Percentiles rank a stretch among this genome's conserved stretches.
Conservation (phyloP, 2,888 invertebrate species). For the Cryptocephalus moraei region DNA sequence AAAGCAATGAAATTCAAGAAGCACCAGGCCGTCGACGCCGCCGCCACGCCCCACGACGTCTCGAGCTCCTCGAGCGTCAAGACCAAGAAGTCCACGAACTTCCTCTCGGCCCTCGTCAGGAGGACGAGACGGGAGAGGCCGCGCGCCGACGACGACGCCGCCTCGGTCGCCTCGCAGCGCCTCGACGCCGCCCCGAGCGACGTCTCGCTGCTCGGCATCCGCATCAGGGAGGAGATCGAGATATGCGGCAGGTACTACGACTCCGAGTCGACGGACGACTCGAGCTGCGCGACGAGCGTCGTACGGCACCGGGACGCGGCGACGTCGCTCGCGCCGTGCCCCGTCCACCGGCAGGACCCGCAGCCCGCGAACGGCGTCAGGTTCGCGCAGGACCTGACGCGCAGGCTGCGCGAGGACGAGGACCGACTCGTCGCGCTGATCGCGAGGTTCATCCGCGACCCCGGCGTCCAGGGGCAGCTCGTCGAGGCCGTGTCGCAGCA, state of each 20-base stretch:
- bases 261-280: background rate
- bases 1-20: too few relatives aligned
- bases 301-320: too few relatives aligned
- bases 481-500: conserved; percentile 22
- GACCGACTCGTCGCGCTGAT: conserved; percentile 20
- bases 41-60: too few relatives aligned
- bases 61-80: background rate
- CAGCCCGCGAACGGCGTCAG: conserved; percentile 12
- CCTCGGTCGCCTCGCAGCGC: background rate
- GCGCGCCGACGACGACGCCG: too few relatives aligned
- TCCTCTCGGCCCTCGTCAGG: background rate
- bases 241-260: background rate
- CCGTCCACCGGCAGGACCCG: too few relatives aligned
- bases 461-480: conserved; percentile 23
- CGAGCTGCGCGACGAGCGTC: too few relatives aligned
- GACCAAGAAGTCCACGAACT: background rate
- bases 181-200: background rate
- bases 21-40: too few relatives aligned
- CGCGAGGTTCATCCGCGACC: conserved; percentile 23
- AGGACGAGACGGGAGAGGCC: background rate
- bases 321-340: background rate
- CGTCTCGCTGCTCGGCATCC: background rate
- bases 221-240: background rate
- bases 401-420: conserved; percentile 22
- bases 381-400: conserved; percentile 16